Percentiles rank a stretch among this genome's conserved stretches.
Evolutionary conservation across 2,888 invertebrate species (phyloP).

Genomic region (Plebejus anna): DNA sequence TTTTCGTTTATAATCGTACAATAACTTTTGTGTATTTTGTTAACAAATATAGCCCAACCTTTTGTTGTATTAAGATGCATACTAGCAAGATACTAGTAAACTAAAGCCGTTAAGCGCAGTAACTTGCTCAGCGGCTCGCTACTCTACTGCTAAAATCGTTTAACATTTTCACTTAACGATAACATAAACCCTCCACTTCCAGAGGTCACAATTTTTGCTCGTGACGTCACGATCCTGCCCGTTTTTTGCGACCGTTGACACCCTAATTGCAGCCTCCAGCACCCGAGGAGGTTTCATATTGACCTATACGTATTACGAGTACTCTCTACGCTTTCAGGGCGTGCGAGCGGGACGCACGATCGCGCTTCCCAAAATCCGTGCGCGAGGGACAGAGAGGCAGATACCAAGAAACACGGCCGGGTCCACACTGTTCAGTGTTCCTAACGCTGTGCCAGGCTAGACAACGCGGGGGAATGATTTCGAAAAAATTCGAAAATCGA

Average conservation of each 20-base stretch:
- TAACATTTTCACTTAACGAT: background rate
- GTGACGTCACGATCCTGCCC: background rate
- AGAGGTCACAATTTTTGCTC: conserved; percentile 2
- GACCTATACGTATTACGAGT: conserved; percentile 78
- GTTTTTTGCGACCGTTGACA: conserved; percentile 44
- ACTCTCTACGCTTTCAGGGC: conserved; percentile 67
- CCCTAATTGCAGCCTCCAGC: conserved; percentile 76
- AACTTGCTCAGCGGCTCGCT: background rate
- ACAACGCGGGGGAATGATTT: conserved; percentile 33
- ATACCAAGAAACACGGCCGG: conserved; percentile 56
- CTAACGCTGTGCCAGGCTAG: conserved; percentile 57
- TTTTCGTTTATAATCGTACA: too few relatives aligned
- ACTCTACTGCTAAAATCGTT: background rate
- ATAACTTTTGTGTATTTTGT: too few relatives aligned
- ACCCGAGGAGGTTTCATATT: conserved; percentile 78
- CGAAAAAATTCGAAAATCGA: conserved; percentile 30
- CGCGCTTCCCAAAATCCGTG: conserved; percentile 40
- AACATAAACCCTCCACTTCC: background rate
- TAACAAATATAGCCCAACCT: too few relatives aligned
- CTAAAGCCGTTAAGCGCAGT: too few relatives aligned
- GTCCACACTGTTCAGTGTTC: conserved; percentile 67
- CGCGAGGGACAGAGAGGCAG: conserved; percentile 51
- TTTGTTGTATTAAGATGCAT: background rate
- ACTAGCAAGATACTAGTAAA: too few relatives aligned
- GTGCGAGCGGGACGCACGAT: conserved; percentile 54